These are phyloP conservation scores for Caenorhabditis afra DNA, from an alignment of 2,888 invertebrate genomes.

Conservation along the genomic window DNA sequence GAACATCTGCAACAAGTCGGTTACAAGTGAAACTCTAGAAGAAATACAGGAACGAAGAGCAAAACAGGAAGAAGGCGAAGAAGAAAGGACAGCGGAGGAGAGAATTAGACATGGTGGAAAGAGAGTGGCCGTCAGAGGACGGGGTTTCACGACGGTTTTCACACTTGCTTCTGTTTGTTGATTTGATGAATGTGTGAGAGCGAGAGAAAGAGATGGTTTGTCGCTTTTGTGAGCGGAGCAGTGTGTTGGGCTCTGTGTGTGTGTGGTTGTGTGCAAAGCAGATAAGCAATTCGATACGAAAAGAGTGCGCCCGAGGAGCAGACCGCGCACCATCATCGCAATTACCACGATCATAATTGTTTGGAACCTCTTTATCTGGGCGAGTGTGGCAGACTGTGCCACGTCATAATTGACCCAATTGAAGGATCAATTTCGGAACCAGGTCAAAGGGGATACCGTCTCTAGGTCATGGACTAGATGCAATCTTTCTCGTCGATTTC, in stretches of 20 bases:
- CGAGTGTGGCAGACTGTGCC: too few relatives aligned
- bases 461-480: too few relatives aligned
- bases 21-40: background rate
- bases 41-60: slow-evolving; percentile 40
- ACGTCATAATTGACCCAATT: slow-evolving; percentile 12
- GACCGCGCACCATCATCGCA: slow-evolving; percentile 18
- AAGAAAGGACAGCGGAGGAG: slow-evolving; percentile 4
- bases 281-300: slow-evolving; percentile 59
- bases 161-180: slow-evolving; percentile 44
- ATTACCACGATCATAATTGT: slow-evolving; percentile 20
- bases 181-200: slow-evolving; percentile 49
- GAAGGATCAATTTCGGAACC: background rate
- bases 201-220: slow-evolving; percentile 37
- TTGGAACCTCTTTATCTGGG: slow-evolving; percentile 2
- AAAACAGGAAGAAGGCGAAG: slow-evolving; percentile 36
- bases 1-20: slow-evolving; percentile 31
- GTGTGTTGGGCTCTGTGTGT: slow-evolving; percentile 20
- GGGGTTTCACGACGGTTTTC: slow-evolving; percentile 7
- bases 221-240: slow-evolving; percentile 31
- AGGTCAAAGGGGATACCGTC: too few relatives aligned
- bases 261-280: slow-evolving; percentile 47
- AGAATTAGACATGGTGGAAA: slow-evolving; percentile 14
- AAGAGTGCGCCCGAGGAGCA: slow-evolving; percentile 20
- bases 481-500: too few relatives aligned
- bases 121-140: background rate